These are phyloP conservation scores for Holcopasites calliopsidis DNA, from an alignment of 1,140 invertebrate genomes.

Conservation along the genomic window DNA sequence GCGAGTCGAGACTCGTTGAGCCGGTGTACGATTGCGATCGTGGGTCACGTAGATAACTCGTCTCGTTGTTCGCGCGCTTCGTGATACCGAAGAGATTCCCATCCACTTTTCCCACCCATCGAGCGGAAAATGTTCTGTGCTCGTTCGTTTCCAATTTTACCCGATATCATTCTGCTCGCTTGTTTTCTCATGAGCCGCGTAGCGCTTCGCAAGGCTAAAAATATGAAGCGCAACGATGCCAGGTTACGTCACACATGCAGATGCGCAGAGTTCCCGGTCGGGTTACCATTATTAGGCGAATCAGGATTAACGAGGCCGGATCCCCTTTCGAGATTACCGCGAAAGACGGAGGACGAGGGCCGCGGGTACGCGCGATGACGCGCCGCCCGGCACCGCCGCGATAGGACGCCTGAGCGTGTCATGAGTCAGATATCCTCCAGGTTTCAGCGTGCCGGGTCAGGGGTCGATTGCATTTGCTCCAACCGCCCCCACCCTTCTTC, in stretches of 20 bases:
- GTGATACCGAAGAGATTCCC: not conserved
- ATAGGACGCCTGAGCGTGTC: constrained; percentile 65
- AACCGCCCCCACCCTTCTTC: constrained; percentile 52
- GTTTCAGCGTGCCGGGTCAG: constrained; percentile 74
- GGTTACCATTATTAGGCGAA: constrained; percentile 31
- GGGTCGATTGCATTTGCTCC: constrained; percentile 74
- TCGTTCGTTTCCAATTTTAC: too few relatives aligned
- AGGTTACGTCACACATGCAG: not conserved
- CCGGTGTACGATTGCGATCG: constrained; percentile 63
- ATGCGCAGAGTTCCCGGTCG: not conserved
- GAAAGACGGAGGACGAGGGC: constrained; percentile 9
- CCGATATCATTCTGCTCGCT: too few relatives aligned
- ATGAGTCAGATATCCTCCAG: constrained; percentile 76
- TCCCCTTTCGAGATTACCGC: constrained; percentile 12
- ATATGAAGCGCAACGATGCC: not conserved
- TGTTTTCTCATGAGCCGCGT: too few relatives aligned
- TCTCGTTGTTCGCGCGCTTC: constrained; percentile 37
- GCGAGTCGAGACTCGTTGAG: constrained; percentile 59
- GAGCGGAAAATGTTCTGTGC: too few relatives aligned
- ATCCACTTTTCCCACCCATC: not conserved
- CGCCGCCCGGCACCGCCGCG: constrained; percentile 8
- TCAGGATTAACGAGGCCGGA: constrained; percentile 28
- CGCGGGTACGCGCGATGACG: constrained; percentile 49
- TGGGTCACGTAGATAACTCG: constrained; percentile 66
- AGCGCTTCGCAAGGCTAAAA: too few relatives aligned